Evolutionary conservation across 2,797 vertebrate species (phyloP), one percentile per base, ranked within the genome.

Genomic region (Falco naumanni): DNA sequence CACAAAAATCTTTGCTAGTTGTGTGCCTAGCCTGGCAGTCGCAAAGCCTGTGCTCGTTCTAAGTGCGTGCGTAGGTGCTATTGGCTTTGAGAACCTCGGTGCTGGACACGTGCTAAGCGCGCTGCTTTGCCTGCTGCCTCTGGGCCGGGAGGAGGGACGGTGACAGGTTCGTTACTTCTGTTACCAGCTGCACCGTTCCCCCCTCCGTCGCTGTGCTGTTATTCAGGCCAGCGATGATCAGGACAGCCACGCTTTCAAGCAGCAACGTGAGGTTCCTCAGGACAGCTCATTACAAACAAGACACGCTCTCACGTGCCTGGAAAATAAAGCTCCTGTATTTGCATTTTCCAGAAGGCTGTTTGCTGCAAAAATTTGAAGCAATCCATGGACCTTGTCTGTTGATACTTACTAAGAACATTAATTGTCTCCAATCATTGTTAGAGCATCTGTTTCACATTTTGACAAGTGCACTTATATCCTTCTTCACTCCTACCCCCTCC

Each of bases 401-500:
- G 96, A 91, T 97, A 93, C 87, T 90, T 96, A 87, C 82, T 54
- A 54, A 94, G 94, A 97, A 96, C 96, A 97, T 98, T 98, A 97
- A 98, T 98, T 98, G 97, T 98, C 95, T 97, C 95, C 92, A 97
- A 96, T 97, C 97, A 96, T 97, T 98, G 97, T 97, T 95, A 93
- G 89, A 97, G 96, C 97, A 98, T 98, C 98, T 98, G 98, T 97
- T 98, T 98, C 97, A 96, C 90, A 95, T 98, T 98, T 97, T 98
- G 98, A 98, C 97, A 98, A 98, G 97, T 94, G 85, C 96, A 96
- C 97, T 98, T 98, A 93, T 94, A 95, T 97, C 91, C 89, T 95
- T 90, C 69, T 96, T 89, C 33, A 3, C 79, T 92, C 60, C 57
- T 70, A 91, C 61, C 80, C 80, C 80, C 72, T 97, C 89, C 90